Percentiles rank a stretch among this genome's conserved stretches.
Evolutionary conservation across 2,888 invertebrate species (phyloP).

Genomic region (Holacanthella duospinosa): DNA sequence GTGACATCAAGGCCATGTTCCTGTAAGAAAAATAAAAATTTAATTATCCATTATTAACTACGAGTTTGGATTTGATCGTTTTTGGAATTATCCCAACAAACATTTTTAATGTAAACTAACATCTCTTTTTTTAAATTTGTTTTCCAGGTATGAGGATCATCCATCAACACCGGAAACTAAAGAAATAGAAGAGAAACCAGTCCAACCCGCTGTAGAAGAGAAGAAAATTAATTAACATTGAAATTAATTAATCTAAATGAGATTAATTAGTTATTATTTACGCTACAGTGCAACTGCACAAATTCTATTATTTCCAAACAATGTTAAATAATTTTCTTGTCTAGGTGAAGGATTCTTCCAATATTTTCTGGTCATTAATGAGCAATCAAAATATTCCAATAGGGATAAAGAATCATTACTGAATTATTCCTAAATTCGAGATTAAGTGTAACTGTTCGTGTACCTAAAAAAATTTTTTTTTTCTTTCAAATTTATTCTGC

Average conservation of each 20-base stretch:
- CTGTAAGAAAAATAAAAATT: constrained; percentile 54
- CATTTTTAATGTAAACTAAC: not conserved
- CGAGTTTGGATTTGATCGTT: not conserved
- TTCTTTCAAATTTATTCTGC: too few relatives aligned
- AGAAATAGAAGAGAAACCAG: constrained; percentile 38
- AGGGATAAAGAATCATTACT: too few relatives aligned
- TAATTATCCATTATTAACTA: not conserved
- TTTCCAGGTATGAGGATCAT: constrained; percentile 57
- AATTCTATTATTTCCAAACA: too few relatives aligned
- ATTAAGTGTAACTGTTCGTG: not conserved
- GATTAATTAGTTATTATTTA: too few relatives aligned
- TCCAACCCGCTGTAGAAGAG: not conserved
- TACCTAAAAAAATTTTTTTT: too few relatives aligned
- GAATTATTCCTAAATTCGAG: not conserved
- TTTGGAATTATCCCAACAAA: not conserved
- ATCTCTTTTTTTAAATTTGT: not conserved
- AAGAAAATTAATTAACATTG: not conserved
- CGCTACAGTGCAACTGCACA: too few relatives aligned
- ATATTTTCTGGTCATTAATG: not conserved
- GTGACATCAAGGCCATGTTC: constrained; percentile 80
- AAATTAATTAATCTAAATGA: not conserved
- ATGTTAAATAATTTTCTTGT: too few relatives aligned
- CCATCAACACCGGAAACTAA: constrained; percentile 44
- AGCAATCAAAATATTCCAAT: too few relatives aligned
- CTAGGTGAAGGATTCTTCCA: not conserved